These are phyloP conservation scores for Calameuta pallipes DNA, from an alignment of 2,888 invertebrate species.

Conservation along the genomic window DNA sequence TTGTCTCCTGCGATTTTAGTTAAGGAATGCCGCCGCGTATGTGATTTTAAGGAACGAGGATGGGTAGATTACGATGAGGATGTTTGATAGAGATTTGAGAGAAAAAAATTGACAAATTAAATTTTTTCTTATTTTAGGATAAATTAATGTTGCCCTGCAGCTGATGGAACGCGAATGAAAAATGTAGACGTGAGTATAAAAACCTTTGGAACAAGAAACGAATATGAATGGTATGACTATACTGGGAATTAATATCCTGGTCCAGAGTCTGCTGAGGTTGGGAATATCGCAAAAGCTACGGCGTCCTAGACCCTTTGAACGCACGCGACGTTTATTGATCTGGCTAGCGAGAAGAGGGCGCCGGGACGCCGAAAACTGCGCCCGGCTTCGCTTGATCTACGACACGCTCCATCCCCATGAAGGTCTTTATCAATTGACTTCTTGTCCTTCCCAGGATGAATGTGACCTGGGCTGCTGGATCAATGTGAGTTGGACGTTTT, in stretches of 20 bases:
- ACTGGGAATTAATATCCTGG: neutral
- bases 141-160: neutral
- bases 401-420: constrained; percentile 16
- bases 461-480: neutral
- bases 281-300: neutral
- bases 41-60: neutral
- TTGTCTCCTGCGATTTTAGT: neutral
- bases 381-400: constrained; percentile 19
- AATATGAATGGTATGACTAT: neutral
- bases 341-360: constrained; percentile 25
- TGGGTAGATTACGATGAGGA: neutral
- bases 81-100: neutral
- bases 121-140: neutral
- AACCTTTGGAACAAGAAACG: neutral
- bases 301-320: constrained; percentile 51
- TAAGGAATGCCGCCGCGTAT: neutral
- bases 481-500: neutral
- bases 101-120: neutral
- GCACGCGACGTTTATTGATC: constrained; percentile 59
- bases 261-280: neutral
- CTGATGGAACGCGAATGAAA: neutral
- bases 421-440: constrained; percentile 42
- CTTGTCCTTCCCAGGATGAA: constrained; percentile 1
- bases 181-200: neutral
- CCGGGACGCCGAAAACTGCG: constrained; percentile 22